Evolutionary conservation across 2,113 vertebrate species (phyloP), one percentile per base, ranked within the genome.

Genomic region (Podarcis muralis): DNA sequence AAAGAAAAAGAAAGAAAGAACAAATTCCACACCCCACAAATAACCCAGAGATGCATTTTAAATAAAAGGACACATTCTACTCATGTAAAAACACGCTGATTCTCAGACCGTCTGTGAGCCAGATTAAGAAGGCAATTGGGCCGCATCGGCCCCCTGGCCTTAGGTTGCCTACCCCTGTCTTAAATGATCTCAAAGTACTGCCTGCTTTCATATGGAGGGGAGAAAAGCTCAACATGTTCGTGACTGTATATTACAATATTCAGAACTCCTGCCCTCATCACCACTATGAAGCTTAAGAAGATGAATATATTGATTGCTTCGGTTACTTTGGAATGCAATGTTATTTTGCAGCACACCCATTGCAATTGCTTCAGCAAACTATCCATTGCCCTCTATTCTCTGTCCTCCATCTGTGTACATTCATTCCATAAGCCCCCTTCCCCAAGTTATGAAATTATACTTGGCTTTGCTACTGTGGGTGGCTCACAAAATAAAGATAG

Each of bases 401-500:
- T 32, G 22, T 69, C 82, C 1, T 72, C n/a, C n/a, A 0, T 2
- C 5, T 3, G 22, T 77, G 57, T 53, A 57, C 22, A 43, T 20
- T 43, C 0, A 80, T 8, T 76, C 16, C n/a, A 75, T 74, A 30
- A 37, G 83, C 72, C 66, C 59, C 59, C 13, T 90, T 68, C 22
- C 48, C 92, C 53, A 84, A 92, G 83, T 94, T 92, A 93, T 16
- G 66, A 90, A 92, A 93, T 81, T 4, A 84, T 90, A 92, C 92
- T 83, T 93, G 35, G 85, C 79, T 93, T 93, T 88, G 6, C 30
- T 87, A 77, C 74, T 91, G 87, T 89, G 71, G 88, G 87, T 91
- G 88, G 88, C 94, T 93, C 94, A 89, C 74, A 92, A 81, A 92
- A 94, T 92, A 96, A 96, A 92, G 85, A 91, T 30, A 83, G 86